Conservation (phyloP, 2,797 vertebrate genomes). For the Myotis findleyi region DNA sequence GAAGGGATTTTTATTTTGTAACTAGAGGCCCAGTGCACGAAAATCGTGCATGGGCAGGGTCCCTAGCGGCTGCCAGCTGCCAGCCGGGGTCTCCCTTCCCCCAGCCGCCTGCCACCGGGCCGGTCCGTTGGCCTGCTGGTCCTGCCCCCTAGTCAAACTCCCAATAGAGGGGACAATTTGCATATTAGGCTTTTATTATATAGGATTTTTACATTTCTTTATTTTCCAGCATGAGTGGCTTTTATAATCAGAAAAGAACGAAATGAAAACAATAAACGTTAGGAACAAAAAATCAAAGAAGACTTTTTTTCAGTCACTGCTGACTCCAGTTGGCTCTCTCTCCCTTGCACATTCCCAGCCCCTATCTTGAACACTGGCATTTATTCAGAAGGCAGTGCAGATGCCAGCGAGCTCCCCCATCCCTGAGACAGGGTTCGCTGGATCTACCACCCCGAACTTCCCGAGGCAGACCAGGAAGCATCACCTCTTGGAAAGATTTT, state of each 20-base stretch:
- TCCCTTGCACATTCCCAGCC: neutral
- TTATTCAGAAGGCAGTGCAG: slow-evolving; percentile 33
- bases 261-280: neutral
- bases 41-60: too few relatives aligned
- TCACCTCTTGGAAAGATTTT: slow-evolving; percentile 48
- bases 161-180: too few relatives aligned
- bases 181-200: too few relatives aligned
- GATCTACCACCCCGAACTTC: neutral
- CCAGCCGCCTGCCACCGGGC: too few relatives aligned
- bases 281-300: neutral
- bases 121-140: too few relatives aligned
- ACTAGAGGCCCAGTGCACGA: too few relatives aligned
- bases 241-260: neutral
- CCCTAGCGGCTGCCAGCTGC: too few relatives aligned
- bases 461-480: neutral
- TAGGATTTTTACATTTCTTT: neutral
- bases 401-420: neutral
- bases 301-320: neutral
- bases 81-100: too few relatives aligned
- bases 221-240: neutral
- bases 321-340: neutral
- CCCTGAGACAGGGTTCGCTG: slow-evolving; percentile 32
- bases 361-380: neutral
- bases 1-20: neutral
- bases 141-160: too few relatives aligned